Evolutionary conservation across 23 tunicate species (phyloP), one percentile per base, ranked within the genome.

Genomic region (Clavelina lepadiformis): DNA sequence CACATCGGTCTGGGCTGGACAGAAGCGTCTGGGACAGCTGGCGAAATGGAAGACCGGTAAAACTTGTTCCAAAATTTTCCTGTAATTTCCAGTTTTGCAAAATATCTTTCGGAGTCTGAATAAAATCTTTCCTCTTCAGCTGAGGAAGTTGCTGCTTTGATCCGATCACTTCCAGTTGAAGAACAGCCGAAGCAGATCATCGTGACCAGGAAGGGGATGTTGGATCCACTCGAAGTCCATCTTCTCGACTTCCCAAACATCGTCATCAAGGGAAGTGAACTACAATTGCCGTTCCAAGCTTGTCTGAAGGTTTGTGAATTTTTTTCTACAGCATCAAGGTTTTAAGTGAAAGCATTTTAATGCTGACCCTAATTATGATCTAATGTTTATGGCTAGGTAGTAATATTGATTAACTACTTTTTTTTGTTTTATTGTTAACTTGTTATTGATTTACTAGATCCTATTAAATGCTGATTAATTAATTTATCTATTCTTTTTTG

Each of bases 81-180:
- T 41, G 49, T 41, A 15, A 41, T 11, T 15, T 41, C 15, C 15
- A 11, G 15, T 8, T 41, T 15, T 8, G 49, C 15, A 41, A 41
- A 41, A 8, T 41, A 11, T 41, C 49, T 8, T 8, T 15, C 49
- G 49, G 11, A 41, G 49, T 8, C 15, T 41, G 13, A 41, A 11
- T 11, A 41, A 41, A 41, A 41, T 41, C 11, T 11, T 41, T 41
- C 21, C 31, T 49, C 23, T 15, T 2, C 85, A 80, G 99, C 99
- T 58, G 99, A 94, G 74, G 99, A 94, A 70, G 99, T 94, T n/a
- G 99, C 99, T 29, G 99, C 99, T n/a, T 72, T 94, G 78, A 94
- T 94, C 47, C 88, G 99, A 24, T 94, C 99, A 0, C 76, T 94
- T 1, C 99, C 99, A 2, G 99, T 94, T 5, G 99, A 94, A 57